A percentile compares a stretch with the other conserved stretches of the same genome.
These are phyloP conservation scores for Torymus texanus DNA, from an alignment of 2,888 invertebrate genomes.

Conservation along the genomic window DNA sequence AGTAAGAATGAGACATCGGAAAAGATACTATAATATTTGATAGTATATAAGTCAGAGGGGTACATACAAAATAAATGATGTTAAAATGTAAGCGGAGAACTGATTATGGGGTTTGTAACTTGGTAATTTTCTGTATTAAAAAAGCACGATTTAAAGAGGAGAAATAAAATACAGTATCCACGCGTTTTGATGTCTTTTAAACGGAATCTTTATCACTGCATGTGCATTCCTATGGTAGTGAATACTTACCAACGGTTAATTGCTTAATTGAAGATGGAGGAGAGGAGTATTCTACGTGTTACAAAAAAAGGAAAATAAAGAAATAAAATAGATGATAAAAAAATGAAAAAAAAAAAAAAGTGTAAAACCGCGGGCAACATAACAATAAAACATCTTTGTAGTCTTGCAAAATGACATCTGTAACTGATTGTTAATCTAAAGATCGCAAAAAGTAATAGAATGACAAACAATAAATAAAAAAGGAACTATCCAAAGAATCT, in stretches of 20 bases:
- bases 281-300: background rate
- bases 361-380: constrained; percentile 23
- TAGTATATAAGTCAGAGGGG: constrained; percentile 28
- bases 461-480: constrained; percentile 46
- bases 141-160: constrained; percentile 34
- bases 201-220: constrained; percentile 26
- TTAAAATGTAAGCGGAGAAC: constrained; percentile 32
- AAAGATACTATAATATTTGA: constrained; percentile 15
- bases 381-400: constrained; percentile 34
- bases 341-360: constrained; percentile 9
- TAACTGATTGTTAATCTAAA: constrained; percentile 45
- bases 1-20: constrained; percentile 21
- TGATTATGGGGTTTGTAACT: constrained; percentile 49
- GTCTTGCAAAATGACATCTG: constrained; percentile 37
- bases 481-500: constrained; percentile 39
- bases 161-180: constrained; percentile 33
- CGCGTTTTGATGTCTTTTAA: constrained; percentile 45
- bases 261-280: constrained; percentile 42
- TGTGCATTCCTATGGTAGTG: constrained; percentile 47
- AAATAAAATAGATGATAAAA: constrained; percentile 9
- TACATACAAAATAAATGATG: constrained; percentile 31
- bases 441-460: constrained; percentile 50
- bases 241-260: constrained; percentile 44
- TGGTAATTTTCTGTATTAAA: constrained; percentile 51
- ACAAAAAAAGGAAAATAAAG: constrained; percentile 3